phyloP scores from a whole-genome alignment of 1,140 invertebrate species.

The Papilio machaon region DNA sequence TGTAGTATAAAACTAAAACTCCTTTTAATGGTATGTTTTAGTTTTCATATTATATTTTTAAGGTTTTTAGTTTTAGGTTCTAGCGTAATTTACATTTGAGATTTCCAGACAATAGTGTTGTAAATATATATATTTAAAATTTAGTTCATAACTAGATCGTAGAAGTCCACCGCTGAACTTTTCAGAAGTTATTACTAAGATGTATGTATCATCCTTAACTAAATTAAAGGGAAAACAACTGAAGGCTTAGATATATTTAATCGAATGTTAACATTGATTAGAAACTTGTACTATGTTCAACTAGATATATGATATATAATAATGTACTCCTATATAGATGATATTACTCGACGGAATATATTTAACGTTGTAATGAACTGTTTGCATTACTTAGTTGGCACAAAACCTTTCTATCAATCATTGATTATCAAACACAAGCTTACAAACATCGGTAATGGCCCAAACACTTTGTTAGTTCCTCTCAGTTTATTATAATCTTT shows the following conservation, averaged over 20 bases:
- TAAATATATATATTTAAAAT: too few species aligned
- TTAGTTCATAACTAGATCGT: too few species aligned
- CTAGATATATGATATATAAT: not conserved
- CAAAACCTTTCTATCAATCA: constrained; percentile 37
- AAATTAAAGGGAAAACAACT: not conserved
- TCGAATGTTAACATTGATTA: not conserved
- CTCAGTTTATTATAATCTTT: constrained; percentile 2
- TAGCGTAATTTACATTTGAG: too few species aligned
- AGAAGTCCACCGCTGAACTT: not conserved
- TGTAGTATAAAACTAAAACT: too few species aligned
- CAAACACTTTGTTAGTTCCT: constrained; percentile 13
- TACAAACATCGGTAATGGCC: constrained; percentile 28
- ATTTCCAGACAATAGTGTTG: too few species aligned
- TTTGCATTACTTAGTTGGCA: constrained; percentile 30
- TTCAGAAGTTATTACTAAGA: not conserved
- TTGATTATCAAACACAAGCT: constrained; percentile 35
- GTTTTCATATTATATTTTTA: too few species aligned
- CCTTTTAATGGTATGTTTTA: too few species aligned
- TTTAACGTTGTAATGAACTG: constrained; percentile 38
- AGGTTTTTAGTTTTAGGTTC: too few species aligned
- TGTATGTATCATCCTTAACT: not conserved
- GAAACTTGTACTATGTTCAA: not conserved
- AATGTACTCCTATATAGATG: constrained; percentile 43
- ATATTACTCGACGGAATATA: constrained; percentile 29
- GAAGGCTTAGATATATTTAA: not conserved